These are phyloP conservation scores for Xanthia togata DNA, from an alignment of 2,888 invertebrate genomes.

Conservation along the genomic window DNA sequence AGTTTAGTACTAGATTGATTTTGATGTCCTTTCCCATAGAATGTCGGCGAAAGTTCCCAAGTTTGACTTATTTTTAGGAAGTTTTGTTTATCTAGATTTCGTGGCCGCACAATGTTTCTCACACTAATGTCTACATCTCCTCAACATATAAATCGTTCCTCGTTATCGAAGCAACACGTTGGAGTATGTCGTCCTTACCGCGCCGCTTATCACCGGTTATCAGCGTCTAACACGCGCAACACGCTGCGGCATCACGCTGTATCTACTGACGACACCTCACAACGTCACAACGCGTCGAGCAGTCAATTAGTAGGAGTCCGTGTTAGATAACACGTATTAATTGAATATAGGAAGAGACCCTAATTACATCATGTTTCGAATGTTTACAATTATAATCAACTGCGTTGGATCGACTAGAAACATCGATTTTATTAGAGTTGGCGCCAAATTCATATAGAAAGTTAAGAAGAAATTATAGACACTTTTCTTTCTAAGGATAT, in stretches of 20 bases:
- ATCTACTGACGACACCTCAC: conserved; percentile 24
- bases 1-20: not conserved
- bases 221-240: conserved; percentile 10
- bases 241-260: conserved; percentile 6
- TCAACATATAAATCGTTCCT: conserved; percentile 26
- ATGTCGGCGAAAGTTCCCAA: not conserved
- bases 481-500: not conserved
- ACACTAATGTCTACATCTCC: conserved; percentile 7
- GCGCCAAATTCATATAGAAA: too few relatives aligned
- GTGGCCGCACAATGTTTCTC: conserved; percentile 5
- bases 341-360: conserved; percentile 9
- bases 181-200: conserved; percentile 13
- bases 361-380: not conserved
- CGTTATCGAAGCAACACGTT: conserved; percentile 16
- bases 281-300: conserved; percentile 7
- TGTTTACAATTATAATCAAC: not conserved
- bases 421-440: not conserved
- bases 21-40: not conserved
- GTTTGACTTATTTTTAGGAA: not conserved
- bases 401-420: not conserved
- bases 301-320: conserved; percentile 31
- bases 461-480: not conserved
- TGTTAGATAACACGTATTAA: conserved; percentile 29
- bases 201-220: conserved; percentile 25
- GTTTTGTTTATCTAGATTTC: not conserved